These are phyloP conservation scores for Podabrus alpinus DNA, from an alignment of 2,888 invertebrate genomes.

Conservation along the genomic window DNA sequence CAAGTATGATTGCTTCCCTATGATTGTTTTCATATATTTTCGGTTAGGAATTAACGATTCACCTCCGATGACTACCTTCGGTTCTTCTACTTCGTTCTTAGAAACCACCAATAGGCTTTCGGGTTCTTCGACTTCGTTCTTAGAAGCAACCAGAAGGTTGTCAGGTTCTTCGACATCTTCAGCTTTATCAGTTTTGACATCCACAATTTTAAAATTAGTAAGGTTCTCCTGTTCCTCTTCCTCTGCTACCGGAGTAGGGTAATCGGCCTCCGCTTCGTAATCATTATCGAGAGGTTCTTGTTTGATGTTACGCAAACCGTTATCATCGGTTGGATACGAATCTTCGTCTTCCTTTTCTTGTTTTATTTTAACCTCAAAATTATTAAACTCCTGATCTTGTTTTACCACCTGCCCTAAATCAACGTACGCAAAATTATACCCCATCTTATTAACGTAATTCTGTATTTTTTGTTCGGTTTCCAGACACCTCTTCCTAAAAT, in stretches of 20 bases:
- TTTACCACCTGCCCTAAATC: conserved; percentile 15
- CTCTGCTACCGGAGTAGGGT: not conserved
- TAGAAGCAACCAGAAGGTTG: not conserved
- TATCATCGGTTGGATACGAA: not conserved
- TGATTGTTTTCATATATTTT: conserved; percentile 5
- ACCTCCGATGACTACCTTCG: not conserved
- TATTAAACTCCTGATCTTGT: not conserved
- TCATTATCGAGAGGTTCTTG: not conserved
- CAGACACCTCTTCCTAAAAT: not conserved
- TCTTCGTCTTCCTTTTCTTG: not conserved
- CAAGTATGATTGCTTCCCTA: conserved; percentile 8
- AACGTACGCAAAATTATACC: not conserved
- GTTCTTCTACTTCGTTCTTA: conserved; percentile 1
- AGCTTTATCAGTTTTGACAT: conserved; percentile 8
- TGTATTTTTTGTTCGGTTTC: conserved; percentile 3
- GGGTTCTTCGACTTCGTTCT: not conserved
- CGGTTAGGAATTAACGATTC: not conserved
- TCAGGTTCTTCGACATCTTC: not conserved
- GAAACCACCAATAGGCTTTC: not conserved
- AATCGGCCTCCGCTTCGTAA: not conserved
- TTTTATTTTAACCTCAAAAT: not conserved
- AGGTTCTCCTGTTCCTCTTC: not conserved
- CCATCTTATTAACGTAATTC: conserved; percentile 8
- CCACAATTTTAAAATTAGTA: not conserved
- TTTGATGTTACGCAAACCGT: not conserved